Evolutionary conservation across 92 coral and sea anemone genomes (phyloP), one percentile per base, ranked within the genome.

Genomic region (Bergia sp.): DNA sequence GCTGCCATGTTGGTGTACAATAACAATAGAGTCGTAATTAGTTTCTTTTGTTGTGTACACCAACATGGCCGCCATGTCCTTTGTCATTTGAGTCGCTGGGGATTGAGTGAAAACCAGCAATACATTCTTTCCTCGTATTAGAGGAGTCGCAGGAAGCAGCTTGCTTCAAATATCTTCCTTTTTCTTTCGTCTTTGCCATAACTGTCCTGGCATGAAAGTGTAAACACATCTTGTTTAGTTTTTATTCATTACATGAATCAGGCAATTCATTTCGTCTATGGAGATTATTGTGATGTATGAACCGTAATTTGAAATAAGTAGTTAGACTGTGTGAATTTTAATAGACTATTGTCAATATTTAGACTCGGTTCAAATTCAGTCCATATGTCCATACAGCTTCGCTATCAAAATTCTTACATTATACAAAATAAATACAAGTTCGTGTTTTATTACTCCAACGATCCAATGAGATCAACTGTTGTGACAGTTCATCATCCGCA

Each of bases 401-500:
- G 21, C 42, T 12, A 40, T 39, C 20, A 6, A 10, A 37, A 40
- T 37, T 75, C 45, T 37, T 37, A 23, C 42, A 37, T 11, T 40
- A 37, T 5, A 75, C 79, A 40, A 37, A 75, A 37, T 75, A 75
- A 75, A 37, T 40, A 75, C 11, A 75, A 5, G 21, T 37, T 37
- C n/a, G 21, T 75, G 45, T 10, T 38, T 65, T 23, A 18, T 13
- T 38, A 13, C 77, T 37, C 42, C 15, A 73, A 74, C 79, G 7
- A 7, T 47, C 79, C 79, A 74, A 74, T 74, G 79, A 74, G 45
- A 74, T 39, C 43, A 40, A 40, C 37, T 67, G 74, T 67, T 67
- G 12, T 67, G 38, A 75, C 44, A 75, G 12, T 37, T 38, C 45
- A 37, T 37, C 7, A 75, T 2, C 8, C 3, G 12, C 7, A 40